A percentile compares a stretch with the other conserved stretches of the same genome.
Conservation (phyloP, 2,113 vertebrate genomes). For the Mirza zaza region DNA sequence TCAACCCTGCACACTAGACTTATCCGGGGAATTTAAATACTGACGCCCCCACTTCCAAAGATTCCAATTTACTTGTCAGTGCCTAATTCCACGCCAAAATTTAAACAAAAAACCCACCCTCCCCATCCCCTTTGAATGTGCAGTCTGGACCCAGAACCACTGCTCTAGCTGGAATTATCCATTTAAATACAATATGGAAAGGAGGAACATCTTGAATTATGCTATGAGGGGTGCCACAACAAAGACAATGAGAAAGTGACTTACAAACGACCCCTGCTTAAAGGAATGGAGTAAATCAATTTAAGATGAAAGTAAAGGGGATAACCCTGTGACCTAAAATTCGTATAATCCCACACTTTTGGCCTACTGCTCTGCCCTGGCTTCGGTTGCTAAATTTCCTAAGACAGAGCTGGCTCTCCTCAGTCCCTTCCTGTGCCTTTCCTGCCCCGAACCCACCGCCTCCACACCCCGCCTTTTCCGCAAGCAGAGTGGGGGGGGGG, state of each 20-base stretch:
- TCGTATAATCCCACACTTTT: neutral
- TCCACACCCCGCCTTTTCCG: rapidly evolving
- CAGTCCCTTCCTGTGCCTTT: rapidly evolving
- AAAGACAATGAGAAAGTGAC: neutral
- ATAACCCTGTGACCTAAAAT: neutral
- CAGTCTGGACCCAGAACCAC: neutral
- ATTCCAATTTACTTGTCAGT: neutral
- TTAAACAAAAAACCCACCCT: neutral
- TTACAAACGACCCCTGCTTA: neutral
- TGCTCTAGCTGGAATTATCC: neutral
- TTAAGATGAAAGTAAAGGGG: neutral
- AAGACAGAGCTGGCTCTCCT: rapidly evolving
- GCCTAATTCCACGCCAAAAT: neutral
- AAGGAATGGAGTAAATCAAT: neutral
- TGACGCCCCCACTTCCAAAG: neutral
- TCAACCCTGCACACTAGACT: neutral
- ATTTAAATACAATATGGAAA: neutral
- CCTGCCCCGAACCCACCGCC: rapidly evolving
- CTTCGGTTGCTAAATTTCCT: neutral
- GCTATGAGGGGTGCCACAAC: neutral
- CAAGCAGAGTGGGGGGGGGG: rapidly evolving
- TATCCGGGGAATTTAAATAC: neutral
- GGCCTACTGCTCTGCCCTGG: neutral
- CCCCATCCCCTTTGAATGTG: neutral
- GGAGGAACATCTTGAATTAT: neutral